A percentile compares a stretch with the other conserved stretches of the same genome.
Evolutionary conservation across 37 sponge, comb jelly and placozoan genomes (phyloP).

Genomic region (Chondrosia reniformis): DNA sequence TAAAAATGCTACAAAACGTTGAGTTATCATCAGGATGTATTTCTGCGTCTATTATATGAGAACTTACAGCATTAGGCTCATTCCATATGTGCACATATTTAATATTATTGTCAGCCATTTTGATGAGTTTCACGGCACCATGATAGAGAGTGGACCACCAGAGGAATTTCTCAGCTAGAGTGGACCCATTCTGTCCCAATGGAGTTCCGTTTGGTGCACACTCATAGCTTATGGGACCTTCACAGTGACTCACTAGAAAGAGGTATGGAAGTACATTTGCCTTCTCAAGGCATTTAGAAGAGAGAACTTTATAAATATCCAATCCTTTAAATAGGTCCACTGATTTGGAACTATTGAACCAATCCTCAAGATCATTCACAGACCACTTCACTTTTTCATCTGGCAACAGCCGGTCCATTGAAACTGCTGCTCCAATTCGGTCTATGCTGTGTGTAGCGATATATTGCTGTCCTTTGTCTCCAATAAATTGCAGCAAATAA

Average conservation of each 20-base stretch:
- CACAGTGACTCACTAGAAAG: constrained; percentile 9
- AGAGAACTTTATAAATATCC: neutral
- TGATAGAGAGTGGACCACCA: constrained; percentile 26
- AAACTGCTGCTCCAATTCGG: neutral
- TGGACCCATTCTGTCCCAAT: neutral
- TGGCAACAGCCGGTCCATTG: constrained; percentile 8
- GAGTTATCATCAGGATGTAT: neutral
- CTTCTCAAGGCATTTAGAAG: neutral
- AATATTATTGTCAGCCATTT: constrained; percentile 1
- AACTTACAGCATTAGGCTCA: constrained; percentile 23
- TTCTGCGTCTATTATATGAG: neutral
- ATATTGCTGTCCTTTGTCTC: neutral
- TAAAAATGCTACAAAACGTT: constrained; percentile 3
- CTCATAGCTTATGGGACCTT: neutral
- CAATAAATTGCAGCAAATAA: neutral
- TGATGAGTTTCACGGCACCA: neutral
- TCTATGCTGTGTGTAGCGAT: neutral
- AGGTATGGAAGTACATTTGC: neutral
- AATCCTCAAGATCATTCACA: constrained; percentile 5
- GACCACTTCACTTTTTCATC: neutral
- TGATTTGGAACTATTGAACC: neutral
- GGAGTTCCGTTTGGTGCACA: constrained; percentile 9
- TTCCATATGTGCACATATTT: constrained; percentile 31
- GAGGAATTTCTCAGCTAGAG: neutral
- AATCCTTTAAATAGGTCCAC: neutral